Conservation (phyloP, 1,140 invertebrate genomes). For the Papilio machaon region DNA sequence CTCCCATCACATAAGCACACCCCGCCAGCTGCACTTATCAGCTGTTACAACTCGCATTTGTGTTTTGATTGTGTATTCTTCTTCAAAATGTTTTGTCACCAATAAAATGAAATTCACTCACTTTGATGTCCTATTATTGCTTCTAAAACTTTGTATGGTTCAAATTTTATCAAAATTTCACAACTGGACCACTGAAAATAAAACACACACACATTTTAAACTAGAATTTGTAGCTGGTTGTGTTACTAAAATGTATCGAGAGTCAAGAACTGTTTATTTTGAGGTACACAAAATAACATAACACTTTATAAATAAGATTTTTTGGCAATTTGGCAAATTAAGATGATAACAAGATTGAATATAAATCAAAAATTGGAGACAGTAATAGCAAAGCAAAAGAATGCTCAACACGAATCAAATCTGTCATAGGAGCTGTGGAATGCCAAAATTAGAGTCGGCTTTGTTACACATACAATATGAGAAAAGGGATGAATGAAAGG, state of each 20-base stretch:
- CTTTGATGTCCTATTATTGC: slow-evolving; percentile 38
- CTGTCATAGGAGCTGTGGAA: slow-evolving; percentile 72
- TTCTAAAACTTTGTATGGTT: slow-evolving; percentile 40
- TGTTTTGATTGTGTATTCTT: slow-evolving; percentile 52
- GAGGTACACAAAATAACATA: neutral
- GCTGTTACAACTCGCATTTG: slow-evolving; percentile 63
- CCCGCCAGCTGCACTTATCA: slow-evolving; percentile 58
- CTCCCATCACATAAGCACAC: slow-evolving; percentile 75
- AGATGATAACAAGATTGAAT: slow-evolving; percentile 16
- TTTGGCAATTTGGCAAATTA: neutral
- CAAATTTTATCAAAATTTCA: slow-evolving; percentile 18
- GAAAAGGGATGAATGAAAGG: slow-evolving; percentile 36
- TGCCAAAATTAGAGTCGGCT: slow-evolving; percentile 78
- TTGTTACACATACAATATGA: slow-evolving; percentile 51
- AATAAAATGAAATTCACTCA: slow-evolving; percentile 40
- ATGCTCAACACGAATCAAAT: slow-evolving; percentile 70
- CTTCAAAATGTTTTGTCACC: slow-evolving; percentile 34
- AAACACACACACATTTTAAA: slow-evolving; percentile 16
- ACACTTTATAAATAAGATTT: neutral
- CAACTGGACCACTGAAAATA: slow-evolving; percentile 34
- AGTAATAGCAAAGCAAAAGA: slow-evolving; percentile 53
- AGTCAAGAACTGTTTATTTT: slow-evolving; percentile 14
- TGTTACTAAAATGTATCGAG: neutral
- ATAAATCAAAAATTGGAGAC: slow-evolving; percentile 40
- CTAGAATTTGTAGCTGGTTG: neutral